Conservation (phyloP, 1,140 invertebrate species). For the Aphis gossypii region DNA sequence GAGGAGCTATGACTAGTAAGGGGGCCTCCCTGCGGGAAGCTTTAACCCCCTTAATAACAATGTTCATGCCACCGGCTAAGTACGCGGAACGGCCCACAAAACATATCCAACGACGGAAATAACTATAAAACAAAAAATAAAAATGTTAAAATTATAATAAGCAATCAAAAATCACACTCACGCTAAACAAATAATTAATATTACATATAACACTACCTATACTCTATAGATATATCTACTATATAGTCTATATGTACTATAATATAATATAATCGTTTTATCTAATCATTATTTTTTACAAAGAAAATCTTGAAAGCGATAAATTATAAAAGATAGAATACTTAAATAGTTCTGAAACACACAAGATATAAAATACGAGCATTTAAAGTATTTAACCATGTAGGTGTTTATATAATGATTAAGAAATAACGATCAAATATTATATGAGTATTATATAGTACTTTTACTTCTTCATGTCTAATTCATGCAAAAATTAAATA, state of each 20-base stretch:
- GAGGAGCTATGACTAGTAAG: slow-evolving; percentile 84
- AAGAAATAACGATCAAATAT: not conserved
- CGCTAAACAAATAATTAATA: not conserved
- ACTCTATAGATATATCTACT: not conserved
- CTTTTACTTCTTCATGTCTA: not conserved
- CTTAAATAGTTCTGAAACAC: not conserved
- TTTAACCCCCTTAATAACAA: slow-evolving; percentile 78
- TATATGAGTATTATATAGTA: not conserved
- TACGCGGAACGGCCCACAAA: slow-evolving; percentile 76
- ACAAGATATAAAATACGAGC: not conserved
- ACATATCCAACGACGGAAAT: slow-evolving; percentile 72
- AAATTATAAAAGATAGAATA: not conserved
- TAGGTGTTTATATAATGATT: not conserved
- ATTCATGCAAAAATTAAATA: not conserved
- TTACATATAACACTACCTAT: not conserved
- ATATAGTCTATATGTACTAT: not conserved
- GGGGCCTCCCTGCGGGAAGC: slow-evolving; percentile 78
- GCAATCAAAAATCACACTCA: not conserved
- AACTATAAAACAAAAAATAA: slow-evolving; percentile 64
- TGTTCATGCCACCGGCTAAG: slow-evolving; percentile 79
- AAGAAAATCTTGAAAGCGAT: not conserved
- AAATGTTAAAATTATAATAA: slow-evolving; percentile 36
- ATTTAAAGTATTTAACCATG: not conserved
- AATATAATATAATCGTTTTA: not conserved
- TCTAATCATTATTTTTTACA: not conserved